These are phyloP conservation scores for Caenorhabditis latens DNA, from an alignment of 1,140 invertebrate species.

Conservation along the genomic window DNA sequence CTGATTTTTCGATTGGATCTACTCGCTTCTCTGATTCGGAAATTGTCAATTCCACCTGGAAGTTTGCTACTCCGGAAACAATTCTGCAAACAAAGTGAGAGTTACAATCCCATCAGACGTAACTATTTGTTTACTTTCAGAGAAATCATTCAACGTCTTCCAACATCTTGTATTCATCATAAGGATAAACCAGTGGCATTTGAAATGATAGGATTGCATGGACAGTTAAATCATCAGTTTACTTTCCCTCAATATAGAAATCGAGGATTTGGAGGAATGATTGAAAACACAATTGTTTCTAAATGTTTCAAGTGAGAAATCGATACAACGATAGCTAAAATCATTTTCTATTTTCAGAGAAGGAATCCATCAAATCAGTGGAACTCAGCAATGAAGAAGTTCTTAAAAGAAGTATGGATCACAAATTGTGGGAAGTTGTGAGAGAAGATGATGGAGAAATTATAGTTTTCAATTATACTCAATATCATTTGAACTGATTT, in stretches of 20 bases:
- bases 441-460: not conserved
- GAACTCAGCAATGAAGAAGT: not conserved
- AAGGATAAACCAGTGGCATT: constrained; percentile 10
- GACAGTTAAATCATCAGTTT: constrained; percentile 34
- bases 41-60: constrained; percentile 37
- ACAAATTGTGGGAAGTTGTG: constrained; percentile 17
- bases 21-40: not conserved
- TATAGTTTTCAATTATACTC: not conserved
- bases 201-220: constrained; percentile 48
- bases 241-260: constrained; percentile 39
- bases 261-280: constrained; percentile 42
- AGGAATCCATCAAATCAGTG: constrained; percentile 12
- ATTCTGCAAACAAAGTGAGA: constrained; percentile 33
- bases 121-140: not conserved
- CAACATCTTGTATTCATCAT: constrained; percentile 8
- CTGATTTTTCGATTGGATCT: constrained; percentile 5
- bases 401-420: not conserved
- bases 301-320: constrained; percentile 3
- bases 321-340: too few species aligned
- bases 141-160: constrained; percentile 29
- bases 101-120: not conserved
- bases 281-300: constrained; percentile 33
- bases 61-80: constrained; percentile 8
- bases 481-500: not conserved
- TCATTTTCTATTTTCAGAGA: not conserved